A percentile compares a stretch with the other conserved stretches of the same genome.
Evolutionary conservation across 2,888 invertebrate species (phyloP).

Genomic region (Tineola bisselliella): DNA sequence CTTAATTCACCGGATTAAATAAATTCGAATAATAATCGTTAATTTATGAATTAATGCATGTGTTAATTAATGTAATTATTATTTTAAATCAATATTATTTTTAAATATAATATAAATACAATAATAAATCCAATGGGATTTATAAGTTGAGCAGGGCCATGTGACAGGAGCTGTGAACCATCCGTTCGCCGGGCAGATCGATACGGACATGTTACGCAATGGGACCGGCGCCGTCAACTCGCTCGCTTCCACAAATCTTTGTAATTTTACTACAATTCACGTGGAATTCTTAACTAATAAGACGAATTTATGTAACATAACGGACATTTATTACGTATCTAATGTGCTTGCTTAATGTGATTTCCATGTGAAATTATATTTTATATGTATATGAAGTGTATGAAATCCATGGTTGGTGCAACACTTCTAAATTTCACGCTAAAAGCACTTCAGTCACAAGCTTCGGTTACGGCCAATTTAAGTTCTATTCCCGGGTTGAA

Average conservation of each 20-base stretch:
- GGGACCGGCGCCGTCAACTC: constrained; percentile 35
- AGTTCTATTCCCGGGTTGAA: constrained; percentile 33
- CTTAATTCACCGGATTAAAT: too few relatives aligned
- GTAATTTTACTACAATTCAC: not conserved
- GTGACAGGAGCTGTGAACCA: constrained; percentile 26
- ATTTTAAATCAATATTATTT: not conserved
- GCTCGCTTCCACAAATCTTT: not conserved
- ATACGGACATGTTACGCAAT: constrained; percentile 62
- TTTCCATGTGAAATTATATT: not conserved
- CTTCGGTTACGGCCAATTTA: constrained; percentile 20
- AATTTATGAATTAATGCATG: too few relatives aligned
- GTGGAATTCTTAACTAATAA: not conserved
- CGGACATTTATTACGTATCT: not conserved
- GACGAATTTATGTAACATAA: not conserved
- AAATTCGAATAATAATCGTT: too few relatives aligned
- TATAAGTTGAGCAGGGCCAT: not conserved
- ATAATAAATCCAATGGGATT: not conserved
- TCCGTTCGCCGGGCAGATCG: constrained; percentile 52
- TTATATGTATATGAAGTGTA: not conserved
- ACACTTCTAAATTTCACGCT: not conserved
- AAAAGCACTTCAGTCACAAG: constrained; percentile 5
- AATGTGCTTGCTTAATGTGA: not conserved
- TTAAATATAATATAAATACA: not conserved
- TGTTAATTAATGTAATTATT: not conserved
- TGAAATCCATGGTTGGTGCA: not conserved